Evolutionary conservation across 2,888 invertebrate genomes (phyloP).

Genomic region (Tiphia femorata): DNA sequence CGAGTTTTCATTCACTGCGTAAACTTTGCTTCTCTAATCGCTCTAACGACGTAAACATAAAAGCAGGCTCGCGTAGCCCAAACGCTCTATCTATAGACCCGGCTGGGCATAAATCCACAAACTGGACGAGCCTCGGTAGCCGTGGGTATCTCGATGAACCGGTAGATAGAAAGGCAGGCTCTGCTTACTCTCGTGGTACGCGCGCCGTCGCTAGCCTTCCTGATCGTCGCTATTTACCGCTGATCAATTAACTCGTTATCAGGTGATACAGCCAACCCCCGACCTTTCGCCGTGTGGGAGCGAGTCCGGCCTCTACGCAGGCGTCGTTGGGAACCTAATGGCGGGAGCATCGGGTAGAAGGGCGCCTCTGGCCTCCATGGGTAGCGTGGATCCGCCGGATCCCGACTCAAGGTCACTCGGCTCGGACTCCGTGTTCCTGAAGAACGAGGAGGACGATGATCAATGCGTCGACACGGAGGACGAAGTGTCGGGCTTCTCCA

Average conservation of each 20-base stretch:
- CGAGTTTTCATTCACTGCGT: too few relatives aligned
- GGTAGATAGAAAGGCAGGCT: too few relatives aligned
- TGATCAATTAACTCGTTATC: neutral
- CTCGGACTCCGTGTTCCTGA: slow-evolving; percentile 85
- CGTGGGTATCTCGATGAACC: too few relatives aligned
- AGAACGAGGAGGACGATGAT: slow-evolving; percentile 70
- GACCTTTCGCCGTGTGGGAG: slow-evolving; percentile 86
- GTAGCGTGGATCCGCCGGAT: slow-evolving; percentile 79
- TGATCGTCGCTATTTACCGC: neutral
- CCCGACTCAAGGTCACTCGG: slow-evolving; percentile 78
- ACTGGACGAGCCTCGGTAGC: too few relatives aligned
- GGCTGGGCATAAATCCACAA: too few relatives aligned
- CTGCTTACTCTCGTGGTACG: too few relatives aligned
- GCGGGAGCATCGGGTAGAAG: slow-evolving; percentile 68
- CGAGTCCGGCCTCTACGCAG: slow-evolving; percentile 72
- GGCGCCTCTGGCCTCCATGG: slow-evolving; percentile 85
- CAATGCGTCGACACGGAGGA: slow-evolving; percentile 83
- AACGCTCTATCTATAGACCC: too few relatives aligned
- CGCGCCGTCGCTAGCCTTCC: neutral
- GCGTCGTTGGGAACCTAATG: slow-evolving; percentile 30
- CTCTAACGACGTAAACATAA: too few relatives aligned
- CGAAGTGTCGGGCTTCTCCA: slow-evolving; percentile 86
- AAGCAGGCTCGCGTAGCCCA: too few relatives aligned
- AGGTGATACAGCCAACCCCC: slow-evolving; percentile 85
- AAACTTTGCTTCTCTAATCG: too few relatives aligned